These are phyloP conservation scores for Acanthosepion lycidas DNA, from an alignment of 2,888 invertebrate genomes.

Conservation along the genomic window DNA sequence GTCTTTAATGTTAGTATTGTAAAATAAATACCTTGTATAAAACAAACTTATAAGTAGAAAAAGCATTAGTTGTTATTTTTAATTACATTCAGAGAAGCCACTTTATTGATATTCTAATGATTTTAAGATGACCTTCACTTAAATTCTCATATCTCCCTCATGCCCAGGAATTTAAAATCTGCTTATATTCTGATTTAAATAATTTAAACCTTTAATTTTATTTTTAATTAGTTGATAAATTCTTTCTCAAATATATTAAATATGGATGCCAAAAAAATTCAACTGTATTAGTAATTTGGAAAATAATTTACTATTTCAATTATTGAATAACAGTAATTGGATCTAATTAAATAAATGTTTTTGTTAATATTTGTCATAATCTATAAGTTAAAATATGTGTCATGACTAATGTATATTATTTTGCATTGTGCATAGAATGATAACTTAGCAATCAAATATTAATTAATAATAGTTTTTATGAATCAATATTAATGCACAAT, in stretches of 20 bases:
- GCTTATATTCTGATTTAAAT: background rate
- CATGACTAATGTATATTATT: too few species aligned
- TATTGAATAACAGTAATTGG: too few species aligned
- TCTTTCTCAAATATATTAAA: background rate
- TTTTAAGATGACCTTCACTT: slow-evolving; percentile 18
- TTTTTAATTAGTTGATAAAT: background rate
- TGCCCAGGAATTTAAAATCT: background rate
- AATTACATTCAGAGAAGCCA: background rate
- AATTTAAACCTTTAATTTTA: background rate
- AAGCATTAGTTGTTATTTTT: background rate
- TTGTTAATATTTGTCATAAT: too few species aligned
- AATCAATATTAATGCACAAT: too few species aligned
- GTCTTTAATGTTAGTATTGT: background rate
- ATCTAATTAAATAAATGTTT: too few species aligned
- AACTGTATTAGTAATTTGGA: background rate
- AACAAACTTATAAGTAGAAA: background rate
- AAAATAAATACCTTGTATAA: background rate
- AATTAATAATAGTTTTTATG: too few species aligned
- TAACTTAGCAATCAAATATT: too few species aligned
- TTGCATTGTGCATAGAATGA: too few species aligned
- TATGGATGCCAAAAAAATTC: background rate
- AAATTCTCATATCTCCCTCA: background rate
- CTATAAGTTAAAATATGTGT: too few species aligned
- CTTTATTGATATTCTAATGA: background rate
- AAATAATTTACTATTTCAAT: background rate